phyloP scores from a whole-genome alignment of 2,113 vertebrate species.

The Psettodes erumei region DNA sequence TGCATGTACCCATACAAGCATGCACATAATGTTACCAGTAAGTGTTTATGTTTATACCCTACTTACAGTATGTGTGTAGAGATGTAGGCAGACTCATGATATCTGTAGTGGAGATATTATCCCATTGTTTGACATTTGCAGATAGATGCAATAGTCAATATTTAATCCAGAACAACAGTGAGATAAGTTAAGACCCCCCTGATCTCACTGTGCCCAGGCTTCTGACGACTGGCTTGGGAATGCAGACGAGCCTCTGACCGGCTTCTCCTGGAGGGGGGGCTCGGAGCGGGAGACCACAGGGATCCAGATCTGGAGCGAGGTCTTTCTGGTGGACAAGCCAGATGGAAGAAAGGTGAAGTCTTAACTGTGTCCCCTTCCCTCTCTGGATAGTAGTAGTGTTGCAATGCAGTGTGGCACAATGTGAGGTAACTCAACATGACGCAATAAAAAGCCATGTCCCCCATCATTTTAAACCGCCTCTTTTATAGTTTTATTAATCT shows the following conservation, averaged over 20 bases:
- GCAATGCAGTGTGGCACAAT: not conserved
- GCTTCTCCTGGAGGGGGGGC: slow-evolving; percentile 97
- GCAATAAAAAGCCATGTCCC: not conserved
- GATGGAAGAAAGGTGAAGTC: slow-evolving; percentile 90
- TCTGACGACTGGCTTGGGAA: slow-evolving; percentile 92
- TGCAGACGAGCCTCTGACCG: slow-evolving; percentile 92
- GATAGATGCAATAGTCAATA: not conserved
- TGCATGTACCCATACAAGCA: too few species aligned
- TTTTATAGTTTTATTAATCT: not conserved
- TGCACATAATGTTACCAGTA: too few species aligned
- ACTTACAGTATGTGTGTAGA: too few species aligned
- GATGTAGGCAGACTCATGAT: too few species aligned
- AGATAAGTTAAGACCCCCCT: not conserved
- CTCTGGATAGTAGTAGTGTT: not conserved
- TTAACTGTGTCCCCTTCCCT: not conserved
- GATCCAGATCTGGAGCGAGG: slow-evolving; percentile 98
- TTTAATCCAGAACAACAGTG: not conserved
- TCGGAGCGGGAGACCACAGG: slow-evolving; percentile 97
- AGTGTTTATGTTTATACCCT: too few species aligned
- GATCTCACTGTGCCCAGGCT: slow-evolving; percentile 78
- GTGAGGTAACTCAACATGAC: not conserved
- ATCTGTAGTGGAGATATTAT: too few species aligned
- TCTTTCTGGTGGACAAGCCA: slow-evolving; percentile 95
- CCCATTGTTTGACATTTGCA: too few species aligned
- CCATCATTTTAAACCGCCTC: not conserved